A percentile compares a stretch with the other conserved stretches of the same genome.
phyloP scores from a whole-genome alignment of 1,140 invertebrate species.

The Drosophila bipectinata region DNA sequence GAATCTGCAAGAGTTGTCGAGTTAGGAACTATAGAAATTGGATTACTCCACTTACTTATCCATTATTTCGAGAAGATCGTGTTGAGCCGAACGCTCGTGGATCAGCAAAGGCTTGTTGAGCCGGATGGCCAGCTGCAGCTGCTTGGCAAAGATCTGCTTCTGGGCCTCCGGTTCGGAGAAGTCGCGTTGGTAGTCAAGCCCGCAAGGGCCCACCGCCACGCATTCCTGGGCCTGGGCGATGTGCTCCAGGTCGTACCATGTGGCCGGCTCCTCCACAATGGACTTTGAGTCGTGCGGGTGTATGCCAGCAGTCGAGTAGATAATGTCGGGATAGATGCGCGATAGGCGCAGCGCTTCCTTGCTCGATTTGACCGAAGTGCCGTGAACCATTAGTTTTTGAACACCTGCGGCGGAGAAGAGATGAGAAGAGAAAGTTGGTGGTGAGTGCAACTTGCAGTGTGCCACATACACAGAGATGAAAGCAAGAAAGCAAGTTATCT shows the following conservation, averaged over 20 bases:
- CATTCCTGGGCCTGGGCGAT: conserved; percentile 93
- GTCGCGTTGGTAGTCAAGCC: conserved; percentile 96
- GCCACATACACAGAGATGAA: conserved; percentile 10
- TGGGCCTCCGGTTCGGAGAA: conserved; percentile 96
- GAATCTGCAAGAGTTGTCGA: conserved; percentile 71
- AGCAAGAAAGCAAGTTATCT: conserved; percentile 6
- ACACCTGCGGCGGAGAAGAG: conserved; percentile 87
- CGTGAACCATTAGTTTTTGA: conserved; percentile 97
- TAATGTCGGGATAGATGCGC: conserved; percentile 93
- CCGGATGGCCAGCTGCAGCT: conserved; percentile 93
- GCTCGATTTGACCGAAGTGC: conserved; percentile 93
- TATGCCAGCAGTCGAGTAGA: conserved; percentile 97
- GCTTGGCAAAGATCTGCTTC: conserved; percentile 94
- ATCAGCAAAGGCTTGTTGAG: conserved; percentile 95
- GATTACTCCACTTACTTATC: conserved; percentile 76
- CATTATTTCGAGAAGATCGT: conserved; percentile 89
- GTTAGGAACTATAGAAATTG: neutral
- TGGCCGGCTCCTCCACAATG: conserved; percentile 91
- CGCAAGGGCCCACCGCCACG: conserved; percentile 97
- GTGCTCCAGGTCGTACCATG: conserved; percentile 88
- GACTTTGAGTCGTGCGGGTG: conserved; percentile 98
- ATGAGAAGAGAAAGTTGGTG: conserved; percentile 47
- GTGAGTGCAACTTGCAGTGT: conserved; percentile 39
- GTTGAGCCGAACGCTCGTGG: conserved; percentile 95
- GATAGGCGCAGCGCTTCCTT: conserved; percentile 95